A percentile compares a stretch with the other conserved stretches of the same genome.
Evolutionary conservation across 2,113 vertebrate species (phyloP).

Genomic region (Chascanopsetta lugubris): DNA sequence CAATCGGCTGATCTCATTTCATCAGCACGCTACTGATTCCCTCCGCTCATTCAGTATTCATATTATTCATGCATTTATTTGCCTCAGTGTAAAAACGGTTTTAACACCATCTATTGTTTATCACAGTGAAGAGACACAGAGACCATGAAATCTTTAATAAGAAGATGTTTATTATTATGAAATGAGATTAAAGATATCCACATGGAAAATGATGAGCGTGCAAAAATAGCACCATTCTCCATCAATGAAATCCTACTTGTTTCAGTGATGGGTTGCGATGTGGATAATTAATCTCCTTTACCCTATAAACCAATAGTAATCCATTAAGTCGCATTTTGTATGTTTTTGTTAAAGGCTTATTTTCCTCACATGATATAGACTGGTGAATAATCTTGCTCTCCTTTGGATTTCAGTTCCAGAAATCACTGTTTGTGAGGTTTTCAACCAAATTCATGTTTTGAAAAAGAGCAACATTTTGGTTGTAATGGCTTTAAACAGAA

Average conservation of each 20-base stretch:
- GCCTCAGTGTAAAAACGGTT: constrained; percentile 50
- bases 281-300: constrained; percentile 41
- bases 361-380: no score
- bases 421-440: no score
- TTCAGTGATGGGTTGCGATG: constrained; percentile 32
- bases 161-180: constrained; percentile 35
- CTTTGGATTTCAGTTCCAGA: no score
- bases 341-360: no score
- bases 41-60: constrained; percentile 7
- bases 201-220: constrained; percentile 17
- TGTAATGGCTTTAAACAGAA: no score
- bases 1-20: constrained; percentile 42
- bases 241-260: constrained; percentile 35
- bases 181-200: constrained; percentile 21
- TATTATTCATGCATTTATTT: constrained; percentile 27
- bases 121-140: constrained; percentile 28
- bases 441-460: no score
- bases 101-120: constrained; percentile 54
- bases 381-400: no score
- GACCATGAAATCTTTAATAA: constrained; percentile 55
- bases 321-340: no score
- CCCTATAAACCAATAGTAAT: constrained; percentile 4
- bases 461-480: no score
- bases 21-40: constrained; percentile 35
- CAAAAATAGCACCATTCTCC: not conserved